Conservation (phyloP, 2,113 vertebrate species). For the Promerops cafer region DNA sequence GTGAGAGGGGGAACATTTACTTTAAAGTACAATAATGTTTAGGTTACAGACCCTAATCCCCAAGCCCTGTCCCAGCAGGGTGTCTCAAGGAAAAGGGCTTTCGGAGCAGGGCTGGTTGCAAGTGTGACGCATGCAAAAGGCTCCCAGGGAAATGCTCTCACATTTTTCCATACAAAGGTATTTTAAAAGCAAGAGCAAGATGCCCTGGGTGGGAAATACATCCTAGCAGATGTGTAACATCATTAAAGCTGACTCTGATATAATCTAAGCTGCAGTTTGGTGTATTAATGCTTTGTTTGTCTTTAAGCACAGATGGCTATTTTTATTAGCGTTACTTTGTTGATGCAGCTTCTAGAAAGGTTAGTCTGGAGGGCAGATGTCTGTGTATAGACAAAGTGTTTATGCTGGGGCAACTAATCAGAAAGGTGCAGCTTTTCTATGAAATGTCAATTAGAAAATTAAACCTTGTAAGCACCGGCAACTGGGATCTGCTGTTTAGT, state of each 20-base stretch:
- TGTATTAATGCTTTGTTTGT: slow-evolving; percentile 81
- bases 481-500: neutral
- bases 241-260: slow-evolving; percentile 71
- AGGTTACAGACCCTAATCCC: slow-evolving; percentile 38
- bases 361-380: slow-evolving; percentile 73
- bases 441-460: slow-evolving; percentile 66
- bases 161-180: slow-evolving; percentile 18
- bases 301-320: slow-evolving; percentile 80
- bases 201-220: slow-evolving; percentile 16
- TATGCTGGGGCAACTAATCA: slow-evolving; percentile 36
- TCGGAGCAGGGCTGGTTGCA: neutral
- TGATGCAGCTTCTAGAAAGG: slow-evolving; percentile 73
- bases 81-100: neutral
- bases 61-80: neutral
- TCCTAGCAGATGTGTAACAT: slow-evolving; percentile 72
- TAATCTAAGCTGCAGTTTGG: slow-evolving; percentile 69
- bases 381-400: slow-evolving; percentile 62
- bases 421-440: slow-evolving; percentile 43
- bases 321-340: slow-evolving; percentile 80
- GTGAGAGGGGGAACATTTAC: neutral
- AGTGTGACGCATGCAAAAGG: neutral
- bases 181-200: slow-evolving; percentile 13
- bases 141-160: neutral
- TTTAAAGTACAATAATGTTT: slow-evolving; percentile 37
- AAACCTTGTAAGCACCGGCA: slow-evolving; percentile 21